These are phyloP conservation scores for Neotoma lepida DNA, from an alignment of 2,113 vertebrate genomes.

Conservation along the genomic window DNA sequence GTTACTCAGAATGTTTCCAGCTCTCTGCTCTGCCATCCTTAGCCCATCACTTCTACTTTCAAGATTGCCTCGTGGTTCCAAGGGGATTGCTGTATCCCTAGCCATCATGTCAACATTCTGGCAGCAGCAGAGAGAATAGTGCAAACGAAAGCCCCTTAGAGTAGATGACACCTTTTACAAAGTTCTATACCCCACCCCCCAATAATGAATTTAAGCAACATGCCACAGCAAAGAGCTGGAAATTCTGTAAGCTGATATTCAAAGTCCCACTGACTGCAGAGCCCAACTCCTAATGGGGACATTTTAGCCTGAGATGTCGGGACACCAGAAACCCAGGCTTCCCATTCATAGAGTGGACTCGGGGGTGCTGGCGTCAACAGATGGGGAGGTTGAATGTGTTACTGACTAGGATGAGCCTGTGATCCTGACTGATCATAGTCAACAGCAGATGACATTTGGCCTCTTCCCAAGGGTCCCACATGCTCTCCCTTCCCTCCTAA, in stretches of 20 bases:
- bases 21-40: not conserved
- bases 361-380: too few relatives aligned
- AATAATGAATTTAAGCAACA: not conserved
- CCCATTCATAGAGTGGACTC: too few relatives aligned
- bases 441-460: not conserved
- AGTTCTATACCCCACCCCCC: not conserved
- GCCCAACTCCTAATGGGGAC: not conserved
- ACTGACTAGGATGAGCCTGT: not conserved
- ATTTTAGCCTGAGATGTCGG: not conserved
- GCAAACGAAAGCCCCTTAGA: not conserved
- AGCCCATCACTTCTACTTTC: not conserved
- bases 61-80: not conserved
- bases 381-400: not conserved
- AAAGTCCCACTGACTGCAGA: not conserved
- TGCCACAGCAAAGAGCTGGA: not conserved
- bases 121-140: not conserved
- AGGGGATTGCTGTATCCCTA: not conserved
- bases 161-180: not conserved
- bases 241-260: not conserved
- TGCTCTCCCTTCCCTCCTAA: too few relatives aligned
- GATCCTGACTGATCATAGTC: too few relatives aligned
- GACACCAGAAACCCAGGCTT: not conserved
- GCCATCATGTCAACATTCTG: not conserved
- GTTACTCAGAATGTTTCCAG: not conserved
- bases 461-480: not conserved